Percentiles rank a stretch among this genome's conserved stretches.
Evolutionary conservation across 1,140 invertebrate genomes (phyloP).

Genomic region (Drosophila tani): DNA sequence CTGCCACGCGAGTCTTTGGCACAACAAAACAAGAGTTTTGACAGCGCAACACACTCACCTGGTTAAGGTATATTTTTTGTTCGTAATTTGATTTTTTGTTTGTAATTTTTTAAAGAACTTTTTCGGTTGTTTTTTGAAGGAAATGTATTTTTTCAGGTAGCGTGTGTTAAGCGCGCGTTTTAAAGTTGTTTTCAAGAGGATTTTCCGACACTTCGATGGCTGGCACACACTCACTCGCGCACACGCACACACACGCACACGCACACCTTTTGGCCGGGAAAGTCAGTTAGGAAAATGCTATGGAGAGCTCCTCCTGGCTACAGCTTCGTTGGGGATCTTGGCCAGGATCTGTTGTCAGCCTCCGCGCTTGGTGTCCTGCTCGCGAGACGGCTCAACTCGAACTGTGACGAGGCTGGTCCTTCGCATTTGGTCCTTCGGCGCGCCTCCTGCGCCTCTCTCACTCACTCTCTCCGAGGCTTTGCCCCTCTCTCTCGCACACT

Average conservation of each 20-base stretch:
- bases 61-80: conserved; percentile 10
- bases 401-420: conserved; percentile 68
- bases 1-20: conserved; percentile 29
- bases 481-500: conserved; percentile 32
- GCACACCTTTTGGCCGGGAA: conserved; percentile 54
- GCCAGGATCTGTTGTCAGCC: conserved; percentile 49
- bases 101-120: background rate
- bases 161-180: conserved; percentile 21
- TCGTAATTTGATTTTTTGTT: background rate
- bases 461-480: conserved; percentile 11
- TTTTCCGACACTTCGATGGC: conserved; percentile 27
- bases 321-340: conserved; percentile 14
- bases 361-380: conserved; percentile 77
- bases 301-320: conserved; percentile 12
- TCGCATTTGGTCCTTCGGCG: conserved; percentile 30
- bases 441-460: conserved; percentile 24
- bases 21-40: conserved; percentile 27
- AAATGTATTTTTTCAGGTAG: conserved; percentile 32
- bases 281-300: conserved; percentile 39
- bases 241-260: conserved; percentile 38
- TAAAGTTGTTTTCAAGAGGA: conserved; percentile 12
- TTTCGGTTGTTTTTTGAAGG: background rate
- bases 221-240: conserved; percentile 32
- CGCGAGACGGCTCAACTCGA: conserved; percentile 83
- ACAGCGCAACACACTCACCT: conserved; percentile 22